phyloP scores from a whole-genome alignment of 37 sponge, comb jelly and placozoan genomes.

The Cladorhizidae sp. region DNA sequence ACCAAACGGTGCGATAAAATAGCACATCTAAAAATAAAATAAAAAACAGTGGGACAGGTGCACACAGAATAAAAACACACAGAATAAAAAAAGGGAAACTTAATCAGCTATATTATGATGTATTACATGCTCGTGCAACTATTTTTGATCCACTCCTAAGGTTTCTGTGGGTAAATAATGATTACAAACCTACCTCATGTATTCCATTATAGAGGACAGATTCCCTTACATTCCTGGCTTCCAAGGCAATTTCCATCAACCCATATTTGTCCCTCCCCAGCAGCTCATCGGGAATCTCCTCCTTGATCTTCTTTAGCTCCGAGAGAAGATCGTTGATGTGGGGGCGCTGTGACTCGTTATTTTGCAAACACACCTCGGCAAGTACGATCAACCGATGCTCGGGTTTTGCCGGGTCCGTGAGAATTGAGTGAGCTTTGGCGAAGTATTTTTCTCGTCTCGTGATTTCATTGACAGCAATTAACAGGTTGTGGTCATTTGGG shows the following conservation, averaged over 20 bases:
- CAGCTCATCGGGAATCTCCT: not conserved
- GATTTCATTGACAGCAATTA: slow-evolving; percentile 42
- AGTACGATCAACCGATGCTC: slow-evolving; percentile 5
- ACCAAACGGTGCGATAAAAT: too few species aligned
- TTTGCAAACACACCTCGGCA: slow-evolving; percentile 20
- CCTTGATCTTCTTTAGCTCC: not conserved
- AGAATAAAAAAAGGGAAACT: too few species aligned
- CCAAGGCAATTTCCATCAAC: slow-evolving; percentile 16
- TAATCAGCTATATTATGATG: too few species aligned
- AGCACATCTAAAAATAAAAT: too few species aligned
- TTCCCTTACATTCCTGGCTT: not conserved
- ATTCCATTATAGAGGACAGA: not conserved
- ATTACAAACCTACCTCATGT: not conserved
- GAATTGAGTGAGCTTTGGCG: slow-evolving; percentile 6
- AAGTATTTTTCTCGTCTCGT: slow-evolving; percentile 40
- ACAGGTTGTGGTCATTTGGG: not conserved
- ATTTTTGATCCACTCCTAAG: too few species aligned
- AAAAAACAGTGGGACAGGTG: too few species aligned
- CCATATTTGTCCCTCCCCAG: slow-evolving; percentile 33
- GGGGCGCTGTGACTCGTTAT: slow-evolving; percentile 27
- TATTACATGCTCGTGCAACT: too few species aligned
- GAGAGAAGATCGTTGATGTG: not conserved
- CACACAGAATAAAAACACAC: too few species aligned
- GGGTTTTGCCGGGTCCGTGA: not conserved
- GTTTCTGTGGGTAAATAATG: too few species aligned